A percentile compares a stretch with the other conserved stretches of the same genome.
These are phyloP conservation scores for Eulithis prunata DNA, from an alignment of 2,888 invertebrate genomes.

Conservation along the genomic window DNA sequence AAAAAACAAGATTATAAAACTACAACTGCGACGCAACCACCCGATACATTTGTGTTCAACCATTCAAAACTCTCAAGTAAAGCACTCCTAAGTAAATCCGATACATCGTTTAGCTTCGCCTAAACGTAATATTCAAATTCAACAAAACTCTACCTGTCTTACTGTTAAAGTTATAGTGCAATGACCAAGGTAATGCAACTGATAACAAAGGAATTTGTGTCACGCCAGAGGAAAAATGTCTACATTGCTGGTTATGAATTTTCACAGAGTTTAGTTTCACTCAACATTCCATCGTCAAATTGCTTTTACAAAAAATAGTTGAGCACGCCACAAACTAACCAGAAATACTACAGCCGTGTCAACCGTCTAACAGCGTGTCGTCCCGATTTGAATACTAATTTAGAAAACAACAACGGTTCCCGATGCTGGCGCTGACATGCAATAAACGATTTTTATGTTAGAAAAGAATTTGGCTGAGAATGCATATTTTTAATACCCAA, in stretches of 20 bases:
- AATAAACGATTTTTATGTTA: conserved; percentile 15
- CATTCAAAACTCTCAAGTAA: too few relatives aligned
- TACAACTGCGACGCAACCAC: neutral
- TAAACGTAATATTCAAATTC: neutral
- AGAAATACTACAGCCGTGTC: conserved; percentile 19
- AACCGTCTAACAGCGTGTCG: conserved; percentile 32
- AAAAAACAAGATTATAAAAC: conserved; percentile 29
- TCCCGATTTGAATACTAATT: conserved; percentile 53
- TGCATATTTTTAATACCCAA: too few relatives aligned
- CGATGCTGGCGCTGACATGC: conserved; percentile 34
- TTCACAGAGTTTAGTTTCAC: conserved; percentile 31
- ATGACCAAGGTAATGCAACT: conserved; percentile 13
- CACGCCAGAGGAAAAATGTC: conserved; percentile 13
- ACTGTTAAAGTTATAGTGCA: conserved; percentile 1
- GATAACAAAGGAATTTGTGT: conserved; percentile 30
- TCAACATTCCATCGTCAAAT: conserved; percentile 35
- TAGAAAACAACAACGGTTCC: conserved; percentile 49
- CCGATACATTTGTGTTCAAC: neutral
- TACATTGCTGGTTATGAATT: conserved; percentile 26
- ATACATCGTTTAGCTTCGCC: too few relatives aligned
- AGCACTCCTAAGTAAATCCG: too few relatives aligned
- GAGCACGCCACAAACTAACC: conserved; percentile 31
- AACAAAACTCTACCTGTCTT: neutral
- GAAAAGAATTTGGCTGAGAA: conserved; percentile 4
- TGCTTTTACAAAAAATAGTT: conserved; percentile 46